These are phyloP conservation scores for Corvus cornix DNA, from an alignment of 2,113 vertebrate genomes.

Conservation along the genomic window DNA sequence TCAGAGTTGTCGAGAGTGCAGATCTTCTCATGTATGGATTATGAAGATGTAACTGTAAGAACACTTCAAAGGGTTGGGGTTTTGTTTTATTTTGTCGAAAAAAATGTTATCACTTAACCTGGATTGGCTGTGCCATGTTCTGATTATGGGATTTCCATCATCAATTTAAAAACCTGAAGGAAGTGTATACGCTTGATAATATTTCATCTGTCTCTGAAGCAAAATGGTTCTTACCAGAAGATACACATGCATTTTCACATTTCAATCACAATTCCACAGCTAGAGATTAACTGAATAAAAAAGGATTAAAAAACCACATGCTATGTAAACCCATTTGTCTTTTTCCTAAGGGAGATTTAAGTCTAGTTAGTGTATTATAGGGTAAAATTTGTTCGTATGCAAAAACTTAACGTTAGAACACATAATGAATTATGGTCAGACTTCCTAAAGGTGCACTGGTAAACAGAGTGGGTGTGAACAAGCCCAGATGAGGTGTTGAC, in stretches of 20 bases:
- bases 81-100: slow-evolving; percentile 49
- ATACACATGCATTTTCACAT: slow-evolving; percentile 41
- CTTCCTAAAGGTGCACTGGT: neutral
- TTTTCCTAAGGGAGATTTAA: slow-evolving; percentile 14
- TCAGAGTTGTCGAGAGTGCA: slow-evolving; percentile 41
- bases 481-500: neutral
- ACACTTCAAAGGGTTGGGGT: slow-evolving; percentile 62
- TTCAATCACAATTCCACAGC: slow-evolving; percentile 39
- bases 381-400: neutral
- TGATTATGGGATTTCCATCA: slow-evolving; percentile 71
- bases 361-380: neutral
- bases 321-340: slow-evolving; percentile 39
- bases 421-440: neutral
- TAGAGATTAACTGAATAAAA: slow-evolving; percentile 48
- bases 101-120: slow-evolving; percentile 61
- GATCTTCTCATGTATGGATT: slow-evolving; percentile 67
- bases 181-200: slow-evolving; percentile 32
- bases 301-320: slow-evolving; percentile 45
- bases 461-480: neutral
- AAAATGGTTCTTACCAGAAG: slow-evolving; percentile 65
- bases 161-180: slow-evolving; percentile 51
- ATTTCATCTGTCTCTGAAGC: slow-evolving; percentile 59
- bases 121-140: slow-evolving; percentile 62
- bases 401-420: neutral
- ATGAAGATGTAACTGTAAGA: slow-evolving; percentile 63